Base-by-base conservation (phyloP, 2,888 invertebrate genomes). In the Cantharis nigra region DNA sequence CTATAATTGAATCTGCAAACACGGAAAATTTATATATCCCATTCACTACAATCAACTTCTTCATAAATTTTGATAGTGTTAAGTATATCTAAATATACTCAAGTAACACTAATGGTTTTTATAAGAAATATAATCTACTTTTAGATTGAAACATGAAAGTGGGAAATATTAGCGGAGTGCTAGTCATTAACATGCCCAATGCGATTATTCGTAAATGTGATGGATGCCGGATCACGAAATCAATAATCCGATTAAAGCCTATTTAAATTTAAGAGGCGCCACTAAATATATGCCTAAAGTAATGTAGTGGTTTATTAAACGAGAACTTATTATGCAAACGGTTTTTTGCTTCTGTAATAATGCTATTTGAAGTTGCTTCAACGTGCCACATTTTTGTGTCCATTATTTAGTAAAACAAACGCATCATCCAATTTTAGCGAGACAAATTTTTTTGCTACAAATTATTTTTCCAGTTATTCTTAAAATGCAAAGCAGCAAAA, bases 271-370 rank as follows among this genome's bases (percentile, higher is more conserved):
- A 74, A 74, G 26, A 16, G 62, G 23, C 63, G 62, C 69, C 62
- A 62, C 33, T 49, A 74, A 69, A 13, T 71, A 14, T 28, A 30
- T 69, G 18, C 23, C 69, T 23, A 62, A 23, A 63, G 28, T 69
- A 74, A 74, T 69, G 64, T 72, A 33, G 73, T 69, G 73, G 67
- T 67, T 74, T 18, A 69, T 62, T 10, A 26, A 74, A 74, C 28
- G 18, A 62, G 69, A 23, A 69, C 67, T 74, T 74, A 69, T 74
- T 74, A 74, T 74, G 73, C 73, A 74, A 74, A 69, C 69, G 63
- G 73, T 74, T 74, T 69, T 64, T 74, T 69, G 73, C 69, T 26
- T 69, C 67, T 69, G 69, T 69, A 74, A 67, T 49, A 49, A 49
- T 49, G 49, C 49, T 49, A 49, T 49, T 49, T 49, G 49, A 49